Base-by-base conservation (phyloP, 2,797 vertebrate species). In the Decapterus maruadsi region DNA sequence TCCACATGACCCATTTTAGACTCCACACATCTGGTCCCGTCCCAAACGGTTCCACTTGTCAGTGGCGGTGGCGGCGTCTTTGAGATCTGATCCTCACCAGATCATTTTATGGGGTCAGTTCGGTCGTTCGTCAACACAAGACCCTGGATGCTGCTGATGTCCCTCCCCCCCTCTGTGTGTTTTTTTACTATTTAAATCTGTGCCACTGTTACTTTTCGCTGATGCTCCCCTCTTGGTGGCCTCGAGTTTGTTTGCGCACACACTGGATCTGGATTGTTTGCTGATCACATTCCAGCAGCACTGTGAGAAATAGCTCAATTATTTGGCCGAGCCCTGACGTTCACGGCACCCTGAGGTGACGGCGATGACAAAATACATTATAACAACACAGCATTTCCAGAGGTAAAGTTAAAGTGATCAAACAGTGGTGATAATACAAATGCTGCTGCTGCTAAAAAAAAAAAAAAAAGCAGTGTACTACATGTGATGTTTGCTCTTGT, bases 1-100 rank as follows among this genome's bases (percentile, higher is more conserved):
- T 74, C 38, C 55, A 57, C 40, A 34, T 81, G 85, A 88, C 86
- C 85, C 68, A 85, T 54, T 26, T 89, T 90, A 81, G n/a, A 51
- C 42, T 29, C 53, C 43, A 17, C 73, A 55, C 19, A 50, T 46
- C 45, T 59, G 54, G 55, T 79, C 48, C 54, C 2, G 11, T 31
- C 63, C 79, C 70, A 34, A n/a, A 59, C 50, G 78, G 40, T 19
- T 48, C 8, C 45, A 55, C 26, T 11, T 51, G 68, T 78, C 51
- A 59, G 72, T 69, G 66, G 20, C n/a, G 6, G n/a, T 57, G 45
- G 48, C 31, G 45, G 48, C 31, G 13, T 72, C 72, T 83, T 72
- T 58, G 11, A 60, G 46, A 69, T 86, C 54, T 75, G 75, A 81
- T 73, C 62, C 29, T 65, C 34, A 26, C 60, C 80, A 77, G 46